Evolutionary conservation across 2,888 invertebrate species (phyloP).

Genomic region (Drosophila differens): DNA sequence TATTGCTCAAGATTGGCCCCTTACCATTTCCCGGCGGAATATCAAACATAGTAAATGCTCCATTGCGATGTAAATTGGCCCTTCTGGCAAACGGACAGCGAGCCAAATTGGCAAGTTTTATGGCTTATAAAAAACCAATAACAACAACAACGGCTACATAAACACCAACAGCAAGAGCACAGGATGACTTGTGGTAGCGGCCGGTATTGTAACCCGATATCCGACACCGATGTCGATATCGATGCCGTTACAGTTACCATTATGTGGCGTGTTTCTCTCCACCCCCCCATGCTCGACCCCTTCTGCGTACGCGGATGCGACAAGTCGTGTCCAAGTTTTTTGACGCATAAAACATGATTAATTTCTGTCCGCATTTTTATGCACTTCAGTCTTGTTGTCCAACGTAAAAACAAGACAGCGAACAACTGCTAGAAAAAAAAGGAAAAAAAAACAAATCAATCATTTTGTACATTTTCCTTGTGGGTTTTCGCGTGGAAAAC

Average conservation of each 20-base stretch:
- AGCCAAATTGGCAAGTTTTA: constrained; percentile 73
- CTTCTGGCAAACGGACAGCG: constrained; percentile 74
- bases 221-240: constrained; percentile 16
- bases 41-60: constrained; percentile 7
- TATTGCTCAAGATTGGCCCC: constrained; percentile 46
- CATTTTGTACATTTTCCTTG: constrained; percentile 57
- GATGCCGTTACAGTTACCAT: constrained; percentile 1
- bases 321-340: constrained; percentile 35
- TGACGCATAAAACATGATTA: constrained; percentile 69
- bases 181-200: constrained; percentile 1
- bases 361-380: constrained; percentile 51
- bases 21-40: constrained; percentile 62
- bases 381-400: constrained; percentile 45
- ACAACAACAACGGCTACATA: constrained; percentile 41
- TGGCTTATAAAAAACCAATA: constrained; percentile 79
- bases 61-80: constrained; percentile 62
- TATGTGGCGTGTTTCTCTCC: neutral
- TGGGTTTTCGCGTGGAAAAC: constrained; percentile 43
- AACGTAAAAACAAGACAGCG: constrained; percentile 13
- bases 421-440: neutral
- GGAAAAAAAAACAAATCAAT: constrained; percentile 58
- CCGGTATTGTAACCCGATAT: constrained; percentile 32
- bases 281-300: neutral
- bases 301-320: neutral
- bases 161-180: neutral